phyloP scores from a whole-genome alignment of 2,113 vertebrate species.

The Malurus cyaneus region DNA sequence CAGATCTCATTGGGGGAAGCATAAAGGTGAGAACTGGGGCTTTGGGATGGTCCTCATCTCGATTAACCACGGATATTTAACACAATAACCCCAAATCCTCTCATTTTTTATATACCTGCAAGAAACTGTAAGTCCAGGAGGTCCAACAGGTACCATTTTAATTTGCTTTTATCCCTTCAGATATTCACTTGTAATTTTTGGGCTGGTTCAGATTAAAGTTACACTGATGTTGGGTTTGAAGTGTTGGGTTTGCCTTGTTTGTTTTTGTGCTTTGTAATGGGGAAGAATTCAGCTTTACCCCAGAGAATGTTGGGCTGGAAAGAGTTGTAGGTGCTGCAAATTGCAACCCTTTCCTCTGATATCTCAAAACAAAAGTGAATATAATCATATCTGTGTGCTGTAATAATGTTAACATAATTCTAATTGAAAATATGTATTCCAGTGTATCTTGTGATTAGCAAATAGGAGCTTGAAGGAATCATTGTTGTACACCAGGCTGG shows the following conservation, averaged over 20 bases:
- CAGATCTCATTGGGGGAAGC: conserved; percentile 97
- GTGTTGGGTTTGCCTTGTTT: not conserved
- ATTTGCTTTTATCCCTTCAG: conserved; percentile 8
- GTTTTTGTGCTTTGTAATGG: not conserved
- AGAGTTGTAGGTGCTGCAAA: conserved; percentile 7
- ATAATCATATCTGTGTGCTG: not conserved
- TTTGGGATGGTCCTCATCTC: not conserved
- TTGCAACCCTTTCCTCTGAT: not conserved
- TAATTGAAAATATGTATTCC: not conserved
- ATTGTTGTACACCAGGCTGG: not conserved
- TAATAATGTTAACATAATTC: not conserved
- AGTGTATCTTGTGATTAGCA: not conserved
- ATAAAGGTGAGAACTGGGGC: conserved; percentile 87
- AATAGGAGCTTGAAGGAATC: not conserved
- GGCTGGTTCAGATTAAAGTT: not conserved
- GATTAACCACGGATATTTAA: not conserved
- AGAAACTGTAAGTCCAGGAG: not conserved
- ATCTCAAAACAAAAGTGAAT: not conserved
- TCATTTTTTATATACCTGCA: not conserved
- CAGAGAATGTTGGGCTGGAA: conserved; percentile 4
- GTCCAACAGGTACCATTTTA: not conserved
- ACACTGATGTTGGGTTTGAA: not conserved
- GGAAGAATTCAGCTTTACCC: not conserved
- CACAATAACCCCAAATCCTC: not conserved
- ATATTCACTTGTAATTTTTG: not conserved